These are phyloP conservation scores for Scaptomyza cyrtandrae DNA, from an alignment of 2,888 invertebrate genomes.

Conservation along the genomic window DNA sequence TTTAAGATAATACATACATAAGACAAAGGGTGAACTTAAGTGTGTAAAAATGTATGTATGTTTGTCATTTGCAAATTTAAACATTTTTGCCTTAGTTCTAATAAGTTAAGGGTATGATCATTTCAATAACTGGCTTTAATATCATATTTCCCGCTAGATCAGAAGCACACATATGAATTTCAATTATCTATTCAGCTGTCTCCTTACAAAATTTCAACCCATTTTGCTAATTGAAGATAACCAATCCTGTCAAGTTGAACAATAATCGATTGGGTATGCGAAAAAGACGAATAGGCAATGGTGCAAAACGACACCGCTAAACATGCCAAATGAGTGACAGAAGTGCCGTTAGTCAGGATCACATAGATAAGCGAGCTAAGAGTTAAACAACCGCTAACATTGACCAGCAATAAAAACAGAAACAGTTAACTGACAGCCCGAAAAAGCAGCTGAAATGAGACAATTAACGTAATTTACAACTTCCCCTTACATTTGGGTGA, in stretches of 20 bases:
- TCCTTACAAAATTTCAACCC: conserved; percentile 48
- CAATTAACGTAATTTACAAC: conserved; percentile 76
- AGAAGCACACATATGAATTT: background rate
- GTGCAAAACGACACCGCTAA: conserved; percentile 34
- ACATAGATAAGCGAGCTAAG: conserved; percentile 28
- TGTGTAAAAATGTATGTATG: too few species aligned
- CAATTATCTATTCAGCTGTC: conserved; percentile 1
- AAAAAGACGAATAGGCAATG: conserved; percentile 10
- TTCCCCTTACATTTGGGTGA: conserved; percentile 22
- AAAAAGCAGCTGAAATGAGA: conserved; percentile 53
- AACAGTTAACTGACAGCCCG: conserved; percentile 27
- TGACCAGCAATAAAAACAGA: conserved; percentile 23
- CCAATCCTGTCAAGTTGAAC: conserved; percentile 43
- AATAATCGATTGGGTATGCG: conserved; percentile 1
- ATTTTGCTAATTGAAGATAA: conserved; percentile 34
- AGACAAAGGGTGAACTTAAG: too few species aligned
- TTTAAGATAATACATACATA: too few species aligned
- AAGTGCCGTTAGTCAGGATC: conserved; percentile 71
- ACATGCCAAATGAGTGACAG: conserved; percentile 39
- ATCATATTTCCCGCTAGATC: conserved; percentile 5
- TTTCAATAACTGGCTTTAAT: background rate
- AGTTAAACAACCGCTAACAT: conserved; percentile 48
- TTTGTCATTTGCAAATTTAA: too few species aligned
- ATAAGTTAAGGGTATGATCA: too few species aligned
- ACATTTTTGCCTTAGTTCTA: too few species aligned